These are phyloP conservation scores for Agrotis ipsilon DNA, from an alignment of 2,888 invertebrate genomes.

Conservation along the genomic window DNA sequence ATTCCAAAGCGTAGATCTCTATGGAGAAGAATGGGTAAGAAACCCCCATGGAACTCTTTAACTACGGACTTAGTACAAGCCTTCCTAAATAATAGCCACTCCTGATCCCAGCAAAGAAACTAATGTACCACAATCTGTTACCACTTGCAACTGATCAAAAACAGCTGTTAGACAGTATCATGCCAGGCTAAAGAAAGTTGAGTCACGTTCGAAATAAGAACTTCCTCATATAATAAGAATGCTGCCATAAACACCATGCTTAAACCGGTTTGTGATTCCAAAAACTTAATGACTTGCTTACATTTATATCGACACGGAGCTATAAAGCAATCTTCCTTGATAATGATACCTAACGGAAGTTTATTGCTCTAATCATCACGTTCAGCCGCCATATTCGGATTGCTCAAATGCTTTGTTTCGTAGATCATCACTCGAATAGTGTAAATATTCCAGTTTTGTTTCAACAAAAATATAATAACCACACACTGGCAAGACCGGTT, in stretches of 20 bases:
- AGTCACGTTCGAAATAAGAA: constrained; percentile 54
- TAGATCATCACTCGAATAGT: constrained; percentile 17
- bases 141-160: constrained; percentile 29
- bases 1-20: too few species aligned
- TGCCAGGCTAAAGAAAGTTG: constrained; percentile 42
- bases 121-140: constrained; percentile 11
- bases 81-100: too few species aligned
- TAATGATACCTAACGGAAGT: constrained; percentile 38
- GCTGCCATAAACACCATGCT: constrained; percentile 42
- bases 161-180: constrained; percentile 41
- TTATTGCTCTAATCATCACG: constrained; percentile 13
- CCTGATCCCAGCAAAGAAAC: not conserved
- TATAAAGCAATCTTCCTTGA: constrained; percentile 21
- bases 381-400: constrained; percentile 25
- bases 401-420: constrained; percentile 18
- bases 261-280: constrained; percentile 25
- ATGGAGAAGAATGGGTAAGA: too few species aligned
- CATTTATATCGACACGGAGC: constrained; percentile 36
- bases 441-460: constrained; percentile 37
- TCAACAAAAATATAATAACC: constrained; percentile 30
- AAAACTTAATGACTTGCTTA: constrained; percentile 36
- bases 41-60: too few species aligned
- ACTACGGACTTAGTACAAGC: too few species aligned
- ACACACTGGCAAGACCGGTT: constrained; percentile 44
- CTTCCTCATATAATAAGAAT: constrained; percentile 38